These are phyloP conservation scores for Baronia brevicornis DNA, from an alignment of 2,888 invertebrate genomes.

Conservation along the genomic window DNA sequence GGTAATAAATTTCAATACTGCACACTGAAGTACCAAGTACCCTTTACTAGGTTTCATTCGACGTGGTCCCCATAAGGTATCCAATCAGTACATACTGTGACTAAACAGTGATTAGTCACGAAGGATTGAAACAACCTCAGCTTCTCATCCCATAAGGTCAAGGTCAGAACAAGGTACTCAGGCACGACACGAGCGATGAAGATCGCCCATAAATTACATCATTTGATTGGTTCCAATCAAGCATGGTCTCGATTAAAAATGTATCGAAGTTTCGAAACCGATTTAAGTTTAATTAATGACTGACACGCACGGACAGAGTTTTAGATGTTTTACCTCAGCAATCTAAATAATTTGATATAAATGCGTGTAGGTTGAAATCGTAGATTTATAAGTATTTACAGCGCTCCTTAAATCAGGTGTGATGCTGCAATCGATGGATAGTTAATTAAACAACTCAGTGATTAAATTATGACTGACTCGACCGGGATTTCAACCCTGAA, in stretches of 20 bases:
- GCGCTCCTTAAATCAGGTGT: too few relatives aligned
- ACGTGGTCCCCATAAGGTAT: constrained; percentile 45
- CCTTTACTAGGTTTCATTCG: constrained; percentile 38
- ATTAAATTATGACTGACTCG: too few relatives aligned
- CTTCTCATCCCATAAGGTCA: constrained; percentile 35
- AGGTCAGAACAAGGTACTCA: constrained; percentile 35
- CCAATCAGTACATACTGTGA: constrained; percentile 56
- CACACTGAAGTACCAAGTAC: constrained; percentile 29
- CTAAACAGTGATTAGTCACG: constrained; percentile 55
- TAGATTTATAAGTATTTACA: background rate
- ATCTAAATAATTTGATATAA: constrained; percentile 2
- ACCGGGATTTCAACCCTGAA: too few relatives aligned
- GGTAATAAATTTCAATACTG: constrained; percentile 8
- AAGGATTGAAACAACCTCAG: constrained; percentile 48
- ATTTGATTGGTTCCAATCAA: constrained; percentile 71
- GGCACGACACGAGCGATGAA: constrained; percentile 36
- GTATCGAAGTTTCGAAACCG: constrained; percentile 32
- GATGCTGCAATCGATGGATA: too few relatives aligned
- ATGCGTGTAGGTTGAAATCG: background rate
- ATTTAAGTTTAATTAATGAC: constrained; percentile 37
- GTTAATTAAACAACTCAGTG: too few relatives aligned
- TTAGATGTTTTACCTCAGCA: constrained; percentile 18
- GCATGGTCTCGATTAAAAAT: constrained; percentile 53
- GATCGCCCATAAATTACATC: constrained; percentile 57
- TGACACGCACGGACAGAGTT: constrained; percentile 43